Evolutionary conservation across 2,888 invertebrate genomes (phyloP).

Genomic region (Orthosia gothica): DNA sequence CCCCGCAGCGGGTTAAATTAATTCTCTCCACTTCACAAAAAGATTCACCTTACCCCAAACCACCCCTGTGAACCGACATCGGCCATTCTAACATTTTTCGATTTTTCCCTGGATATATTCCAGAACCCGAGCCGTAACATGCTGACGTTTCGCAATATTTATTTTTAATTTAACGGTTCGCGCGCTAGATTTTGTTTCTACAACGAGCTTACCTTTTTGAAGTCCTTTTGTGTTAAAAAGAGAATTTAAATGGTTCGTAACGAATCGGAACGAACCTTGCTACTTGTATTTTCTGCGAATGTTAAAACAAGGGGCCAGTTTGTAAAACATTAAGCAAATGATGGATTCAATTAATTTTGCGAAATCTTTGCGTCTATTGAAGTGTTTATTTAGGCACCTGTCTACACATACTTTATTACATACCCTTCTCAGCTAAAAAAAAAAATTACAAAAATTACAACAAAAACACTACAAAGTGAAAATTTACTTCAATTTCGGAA

Average conservation of each 20-base stretch:
- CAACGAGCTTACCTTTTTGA: slow-evolving; percentile 84
- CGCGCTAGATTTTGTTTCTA: slow-evolving; percentile 88
- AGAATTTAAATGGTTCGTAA: slow-evolving; percentile 77
- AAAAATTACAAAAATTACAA: too few relatives aligned
- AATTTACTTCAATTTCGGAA: too few relatives aligned
- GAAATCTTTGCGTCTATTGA: slow-evolving; percentile 24
- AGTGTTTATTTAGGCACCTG: slow-evolving; percentile 27
- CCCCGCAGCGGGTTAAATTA: slow-evolving; percentile 92
- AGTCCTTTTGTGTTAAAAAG: slow-evolving; percentile 84
- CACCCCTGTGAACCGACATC: slow-evolving; percentile 84
- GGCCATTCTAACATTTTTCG: slow-evolving; percentile 81
- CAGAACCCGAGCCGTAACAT: slow-evolving; percentile 86
- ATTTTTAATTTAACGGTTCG: slow-evolving; percentile 91
- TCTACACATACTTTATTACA: slow-evolving; percentile 1
- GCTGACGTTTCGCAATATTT: slow-evolving; percentile 91
- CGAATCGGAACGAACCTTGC: slow-evolving; percentile 75
- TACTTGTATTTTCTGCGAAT: slow-evolving; percentile 63
- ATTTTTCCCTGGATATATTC: slow-evolving; percentile 84
- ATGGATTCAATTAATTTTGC: slow-evolving; percentile 52
- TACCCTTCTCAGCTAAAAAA: not conserved
- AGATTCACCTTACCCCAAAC: slow-evolving; percentile 89
- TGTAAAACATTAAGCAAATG: slow-evolving; percentile 45
- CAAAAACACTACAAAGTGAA: too few relatives aligned
- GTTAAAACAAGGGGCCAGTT: slow-evolving; percentile 48
- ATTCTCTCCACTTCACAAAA: slow-evolving; percentile 92